These are phyloP conservation scores for Drosophila barbarae DNA, from an alignment of 2,888 invertebrate species.

Conservation along the genomic window DNA sequence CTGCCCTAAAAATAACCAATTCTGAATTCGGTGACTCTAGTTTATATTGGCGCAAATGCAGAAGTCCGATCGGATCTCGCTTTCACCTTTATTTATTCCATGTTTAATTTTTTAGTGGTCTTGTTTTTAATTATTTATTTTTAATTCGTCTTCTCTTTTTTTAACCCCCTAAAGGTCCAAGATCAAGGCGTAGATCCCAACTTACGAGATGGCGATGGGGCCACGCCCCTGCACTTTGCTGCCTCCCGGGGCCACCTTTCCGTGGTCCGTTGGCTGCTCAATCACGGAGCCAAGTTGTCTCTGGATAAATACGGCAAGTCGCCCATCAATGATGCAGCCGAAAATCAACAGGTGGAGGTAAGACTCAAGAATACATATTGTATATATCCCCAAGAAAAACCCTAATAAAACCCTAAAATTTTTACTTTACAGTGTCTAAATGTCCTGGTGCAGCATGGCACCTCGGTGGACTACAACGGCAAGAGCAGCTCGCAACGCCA, in stretches of 20 bases:
- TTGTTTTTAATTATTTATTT: too few relatives aligned
- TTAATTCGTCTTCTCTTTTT: neutral
- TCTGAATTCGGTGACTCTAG: too few relatives aligned
- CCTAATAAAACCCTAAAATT: too few relatives aligned
- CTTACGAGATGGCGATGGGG: constrained; percentile 91
- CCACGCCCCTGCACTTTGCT: constrained; percentile 93
- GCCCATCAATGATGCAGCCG: constrained; percentile 94
- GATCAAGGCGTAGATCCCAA: constrained; percentile 92
- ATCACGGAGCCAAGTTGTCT: constrained; percentile 89
- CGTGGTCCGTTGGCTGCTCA: constrained; percentile 90
- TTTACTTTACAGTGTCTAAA: constrained; percentile 84
- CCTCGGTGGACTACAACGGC: constrained; percentile 83
- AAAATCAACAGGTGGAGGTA: constrained; percentile 93
- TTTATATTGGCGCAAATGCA: too few relatives aligned
- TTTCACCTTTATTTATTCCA: too few relatives aligned
- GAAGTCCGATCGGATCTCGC: too few relatives aligned
- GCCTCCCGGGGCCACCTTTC: constrained; percentile 90
- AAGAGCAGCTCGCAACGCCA: constrained; percentile 67
- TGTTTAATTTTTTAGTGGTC: too few relatives aligned
- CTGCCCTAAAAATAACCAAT: too few relatives aligned
- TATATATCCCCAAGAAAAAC: neutral
- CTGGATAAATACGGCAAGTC: constrained; percentile 93
- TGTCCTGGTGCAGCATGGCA: constrained; percentile 89
- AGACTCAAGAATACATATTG: too few relatives aligned
- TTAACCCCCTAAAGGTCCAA: constrained; percentile 82